phyloP scores from a whole-genome alignment of 2,888 invertebrate genomes.

The Amphipoea oculea region DNA sequence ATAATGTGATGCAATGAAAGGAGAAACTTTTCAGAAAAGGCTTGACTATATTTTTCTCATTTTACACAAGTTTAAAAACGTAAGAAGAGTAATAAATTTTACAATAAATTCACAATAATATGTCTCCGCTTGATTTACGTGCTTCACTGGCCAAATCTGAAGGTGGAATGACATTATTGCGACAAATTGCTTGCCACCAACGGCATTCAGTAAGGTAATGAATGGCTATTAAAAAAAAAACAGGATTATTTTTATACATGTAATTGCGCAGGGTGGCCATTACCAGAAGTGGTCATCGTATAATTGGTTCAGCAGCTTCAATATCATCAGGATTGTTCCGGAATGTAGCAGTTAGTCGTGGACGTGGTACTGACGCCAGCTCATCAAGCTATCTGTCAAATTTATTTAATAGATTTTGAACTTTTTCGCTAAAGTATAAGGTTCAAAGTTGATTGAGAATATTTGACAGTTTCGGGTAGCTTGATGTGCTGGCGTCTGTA shows the following conservation, averaged over 20 bases:
- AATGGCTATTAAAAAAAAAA: constrained; percentile 5
- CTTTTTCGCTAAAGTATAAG: too few species aligned
- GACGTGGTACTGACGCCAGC: not conserved
- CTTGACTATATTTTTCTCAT: not conserved
- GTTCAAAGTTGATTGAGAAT: too few species aligned
- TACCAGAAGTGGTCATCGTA: too few species aligned
- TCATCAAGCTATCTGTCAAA: too few species aligned
- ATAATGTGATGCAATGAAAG: too few species aligned
- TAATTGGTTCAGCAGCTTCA: too few species aligned
- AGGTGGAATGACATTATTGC: constrained; percentile 33
- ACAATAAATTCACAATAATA: constrained; percentile 22
- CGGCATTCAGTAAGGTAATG: constrained; percentile 18
- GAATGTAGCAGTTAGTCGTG: too few species aligned
- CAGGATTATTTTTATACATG: not conserved
- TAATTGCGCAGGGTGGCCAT: not conserved
- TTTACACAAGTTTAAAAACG: constrained; percentile 3
- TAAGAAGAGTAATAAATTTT: constrained; percentile 2
- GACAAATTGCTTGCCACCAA: constrained; percentile 16
- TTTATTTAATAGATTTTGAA: too few species aligned
- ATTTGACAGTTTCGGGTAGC: too few species aligned
- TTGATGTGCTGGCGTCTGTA: too few species aligned
- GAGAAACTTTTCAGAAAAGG: too few species aligned
- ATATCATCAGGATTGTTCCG: too few species aligned
- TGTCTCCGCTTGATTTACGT: constrained; percentile 18
- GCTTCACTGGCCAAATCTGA: constrained; percentile 21